A percentile compares a stretch with the other conserved stretches of the same genome.
Evolutionary conservation across 2,888 invertebrate species (phyloP).

Genomic region (Syritta pipiens): DNA sequence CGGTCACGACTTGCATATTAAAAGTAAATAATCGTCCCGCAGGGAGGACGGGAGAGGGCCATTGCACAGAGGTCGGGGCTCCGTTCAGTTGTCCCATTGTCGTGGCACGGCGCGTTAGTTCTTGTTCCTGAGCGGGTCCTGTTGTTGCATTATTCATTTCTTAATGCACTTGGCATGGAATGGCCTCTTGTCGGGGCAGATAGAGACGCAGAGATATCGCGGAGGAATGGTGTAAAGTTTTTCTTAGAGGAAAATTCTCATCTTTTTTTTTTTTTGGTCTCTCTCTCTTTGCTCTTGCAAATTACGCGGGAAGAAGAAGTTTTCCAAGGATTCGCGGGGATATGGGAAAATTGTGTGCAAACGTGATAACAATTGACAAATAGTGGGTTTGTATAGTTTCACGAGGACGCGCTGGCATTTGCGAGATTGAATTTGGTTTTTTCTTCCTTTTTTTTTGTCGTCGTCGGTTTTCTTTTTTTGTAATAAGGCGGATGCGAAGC

Average conservation of each 20-base stretch:
- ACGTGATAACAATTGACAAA: conserved; percentile 45
- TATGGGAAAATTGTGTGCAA: conserved; percentile 15
- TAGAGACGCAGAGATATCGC: background rate
- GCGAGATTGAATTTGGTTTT: background rate
- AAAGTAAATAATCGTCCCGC: conserved; percentile 64
- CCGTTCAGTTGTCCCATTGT: conserved; percentile 24
- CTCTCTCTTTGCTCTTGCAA: background rate
- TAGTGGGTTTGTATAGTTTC: background rate
- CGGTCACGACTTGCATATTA: conserved; percentile 68
- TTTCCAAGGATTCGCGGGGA: conserved; percentile 20
- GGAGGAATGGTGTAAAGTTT: conserved; percentile 21
- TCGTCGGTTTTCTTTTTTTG: too few species aligned
- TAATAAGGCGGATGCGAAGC: too few species aligned
- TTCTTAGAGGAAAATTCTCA: background rate
- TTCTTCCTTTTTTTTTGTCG: too few species aligned
- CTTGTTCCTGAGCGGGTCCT: conserved; percentile 4
- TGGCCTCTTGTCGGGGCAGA: background rate
- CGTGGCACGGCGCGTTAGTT: conserved; percentile 9
- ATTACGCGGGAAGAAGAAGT: conserved; percentile 15
- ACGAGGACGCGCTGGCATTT: background rate
- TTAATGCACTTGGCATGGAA: conserved; percentile 35
- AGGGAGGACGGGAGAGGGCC: too few species aligned
- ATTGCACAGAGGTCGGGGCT: conserved; percentile 37
- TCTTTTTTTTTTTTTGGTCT: background rate
- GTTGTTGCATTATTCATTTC: conserved; percentile 58